phyloP scores from a whole-genome alignment of 2,888 invertebrate species.

The Tetropium fuscum region DNA sequence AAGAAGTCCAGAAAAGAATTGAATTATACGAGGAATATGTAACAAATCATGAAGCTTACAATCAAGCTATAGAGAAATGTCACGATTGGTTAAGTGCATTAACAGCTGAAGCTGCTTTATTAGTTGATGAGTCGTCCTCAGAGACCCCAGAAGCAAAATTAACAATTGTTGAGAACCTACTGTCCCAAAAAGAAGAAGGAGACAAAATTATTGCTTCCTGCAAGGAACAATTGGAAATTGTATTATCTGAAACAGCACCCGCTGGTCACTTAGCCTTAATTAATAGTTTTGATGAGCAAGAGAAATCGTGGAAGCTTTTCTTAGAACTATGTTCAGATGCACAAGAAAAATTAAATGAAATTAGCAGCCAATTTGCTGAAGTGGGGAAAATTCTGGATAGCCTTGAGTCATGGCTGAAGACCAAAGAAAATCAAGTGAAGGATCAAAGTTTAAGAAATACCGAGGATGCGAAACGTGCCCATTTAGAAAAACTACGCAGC shows the following conservation, averaged over 20 bases:
- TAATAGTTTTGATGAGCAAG: slow-evolving; percentile 80
- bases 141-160: slow-evolving; percentile 84
- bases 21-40: slow-evolving; percentile 78
- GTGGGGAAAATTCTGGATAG: slow-evolving; percentile 83
- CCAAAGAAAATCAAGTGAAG: slow-evolving; percentile 86
- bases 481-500: slow-evolving; percentile 81
- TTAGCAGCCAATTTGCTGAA: slow-evolving; percentile 84
- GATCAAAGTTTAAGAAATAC: slow-evolving; percentile 91
- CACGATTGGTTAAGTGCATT: slow-evolving; percentile 86
- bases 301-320: slow-evolving; percentile 81
- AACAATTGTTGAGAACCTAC: slow-evolving; percentile 79
- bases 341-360: slow-evolving; percentile 78
- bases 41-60: slow-evolving; percentile 83
- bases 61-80: slow-evolving; percentile 84
- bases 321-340: slow-evolving; percentile 78
- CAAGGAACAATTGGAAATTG: slow-evolving; percentile 77
- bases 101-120: slow-evolving; percentile 81
- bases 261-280: slow-evolving; percentile 81
- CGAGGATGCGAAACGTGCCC: slow-evolving; percentile 83
- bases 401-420: slow-evolving; percentile 86
- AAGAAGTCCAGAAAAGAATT: slow-evolving; percentile 77
- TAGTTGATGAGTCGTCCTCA: slow-evolving; percentile 82
- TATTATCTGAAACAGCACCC: slow-evolving; percentile 82
- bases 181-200: slow-evolving; percentile 79
- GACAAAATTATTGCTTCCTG: slow-evolving; percentile 78